Base-by-base conservation (phyloP, 2,113 vertebrate species). In the Strigops habroptila region DNA sequence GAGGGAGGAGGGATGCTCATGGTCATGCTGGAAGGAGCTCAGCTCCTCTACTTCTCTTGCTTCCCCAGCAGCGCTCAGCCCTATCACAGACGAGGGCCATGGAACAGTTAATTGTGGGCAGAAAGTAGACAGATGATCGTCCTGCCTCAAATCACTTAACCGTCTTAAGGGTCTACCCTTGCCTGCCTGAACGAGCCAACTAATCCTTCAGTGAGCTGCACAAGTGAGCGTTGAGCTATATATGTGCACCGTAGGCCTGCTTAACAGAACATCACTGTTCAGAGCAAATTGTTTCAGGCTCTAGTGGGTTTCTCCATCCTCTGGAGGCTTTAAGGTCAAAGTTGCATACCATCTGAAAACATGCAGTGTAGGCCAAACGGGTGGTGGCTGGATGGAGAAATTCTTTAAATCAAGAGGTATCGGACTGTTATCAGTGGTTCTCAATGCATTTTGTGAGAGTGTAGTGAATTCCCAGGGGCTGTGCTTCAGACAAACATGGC, bases 141-240 rank as follows among this genome's bases (percentile, higher is more conserved):
- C 93, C 82, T 95, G 95, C 90, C 86, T 92, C 88, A 94, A 95
- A 96, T 93, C 90, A 93, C 94, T 96, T 97, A 96, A 96, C 85
- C 90, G 3, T 76, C 95, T 97, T 97, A 96, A 90, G 76, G 85
- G 76, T 96, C 93, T 94, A 96, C 93, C 90, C 82, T 95, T 90
- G 93, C 57, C 75, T 88, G 88, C 68, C 91, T 93, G 90, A 93
- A 48, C 0, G 4, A 94, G 88, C 73, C 69, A 78, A 52, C 44
- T 96, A 94, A 96, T 96, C 94, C 92, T 85, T 18, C 69, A 63
- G 86, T 60, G 81, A 93, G 77, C 83, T 0, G 9, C 28, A 8
- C 83, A 71, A 95, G 92, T 64, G 73, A 79, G 57, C 1, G 0
- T 52, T 67, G 80, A 71, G 82, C 84, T 91, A 68, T 67, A 74